Conservation (phyloP, 2,797 vertebrate genomes). For the Balearica regulorum region DNA sequence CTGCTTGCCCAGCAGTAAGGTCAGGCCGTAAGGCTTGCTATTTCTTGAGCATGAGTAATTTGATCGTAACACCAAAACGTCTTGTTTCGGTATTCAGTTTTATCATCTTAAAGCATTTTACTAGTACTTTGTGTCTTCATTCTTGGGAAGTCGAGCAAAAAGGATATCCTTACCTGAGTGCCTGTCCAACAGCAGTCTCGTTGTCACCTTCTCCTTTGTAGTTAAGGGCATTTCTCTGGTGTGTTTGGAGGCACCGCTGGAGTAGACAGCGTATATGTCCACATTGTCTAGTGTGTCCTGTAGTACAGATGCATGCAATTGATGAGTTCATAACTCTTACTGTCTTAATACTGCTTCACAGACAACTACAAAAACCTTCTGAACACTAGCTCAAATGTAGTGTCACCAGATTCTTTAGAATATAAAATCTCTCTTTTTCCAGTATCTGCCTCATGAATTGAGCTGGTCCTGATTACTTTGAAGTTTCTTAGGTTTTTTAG, state of each 20-base stretch:
- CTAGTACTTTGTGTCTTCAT: fast-evolving
- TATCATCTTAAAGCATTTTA: not conserved
- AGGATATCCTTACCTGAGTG: not conserved
- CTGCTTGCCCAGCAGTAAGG: not conserved
- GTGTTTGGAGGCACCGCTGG: not conserved
- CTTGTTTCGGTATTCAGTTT: not conserved
- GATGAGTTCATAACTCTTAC: not conserved
- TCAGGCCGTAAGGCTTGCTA: not conserved
- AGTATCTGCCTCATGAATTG: not conserved
- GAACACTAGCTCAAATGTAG: not conserved
- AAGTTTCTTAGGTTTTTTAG: not conserved
- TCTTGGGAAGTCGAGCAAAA: not conserved
- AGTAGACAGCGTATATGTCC: not conserved
- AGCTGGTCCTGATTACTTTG: not conserved
- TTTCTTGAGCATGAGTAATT: not conserved
- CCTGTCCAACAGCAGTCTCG: not conserved
- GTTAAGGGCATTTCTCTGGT: not conserved
- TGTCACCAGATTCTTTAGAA: not conserved
- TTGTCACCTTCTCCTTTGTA: not conserved
- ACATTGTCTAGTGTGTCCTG: not conserved
- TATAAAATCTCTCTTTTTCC: not conserved
- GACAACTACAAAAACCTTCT: not conserved
- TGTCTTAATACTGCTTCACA: not conserved
- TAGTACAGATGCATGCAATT: not conserved
- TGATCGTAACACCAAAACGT: not conserved